Evolutionary conservation across 2,888 invertebrate species (phyloP).

Genomic region (Imbricaverruca yamaguchii): DNA sequence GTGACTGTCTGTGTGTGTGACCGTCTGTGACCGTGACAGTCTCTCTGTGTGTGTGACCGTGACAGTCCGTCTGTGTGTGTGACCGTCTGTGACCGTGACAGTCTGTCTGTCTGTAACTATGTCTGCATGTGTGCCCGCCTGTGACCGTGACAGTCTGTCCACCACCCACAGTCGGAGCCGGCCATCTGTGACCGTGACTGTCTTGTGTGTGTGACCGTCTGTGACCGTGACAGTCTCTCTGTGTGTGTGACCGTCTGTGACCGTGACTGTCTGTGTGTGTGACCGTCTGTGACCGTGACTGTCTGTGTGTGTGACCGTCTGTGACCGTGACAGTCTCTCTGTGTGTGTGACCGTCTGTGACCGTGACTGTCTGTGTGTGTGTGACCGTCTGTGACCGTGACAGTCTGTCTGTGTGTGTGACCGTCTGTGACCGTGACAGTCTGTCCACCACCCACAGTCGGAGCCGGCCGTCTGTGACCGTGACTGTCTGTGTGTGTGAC

Average conservation of each 20-base stretch:
- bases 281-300: neutral
- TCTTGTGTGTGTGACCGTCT: no score
- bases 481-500: no score
- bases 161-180: neutral
- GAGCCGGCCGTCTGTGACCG: no score
- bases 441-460: no score
- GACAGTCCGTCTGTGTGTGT: neutral
- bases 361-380: no score
- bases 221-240: neutral
- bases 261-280: neutral
- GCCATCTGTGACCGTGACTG: conserved; percentile 22
- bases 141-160: neutral
- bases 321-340: neutral
- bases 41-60: neutral
- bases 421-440: neutral
- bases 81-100: no score
- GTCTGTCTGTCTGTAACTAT: no score
- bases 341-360: neutral
- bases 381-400: no score
- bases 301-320: neutral
- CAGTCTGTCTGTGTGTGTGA: neutral
- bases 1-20: no score
- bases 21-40: neutral
- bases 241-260: neutral
- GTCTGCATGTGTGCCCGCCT: neutral